Evolutionary conservation across 2,797 vertebrate species (phyloP).

Genomic region (Orestias chungarensis): DNA sequence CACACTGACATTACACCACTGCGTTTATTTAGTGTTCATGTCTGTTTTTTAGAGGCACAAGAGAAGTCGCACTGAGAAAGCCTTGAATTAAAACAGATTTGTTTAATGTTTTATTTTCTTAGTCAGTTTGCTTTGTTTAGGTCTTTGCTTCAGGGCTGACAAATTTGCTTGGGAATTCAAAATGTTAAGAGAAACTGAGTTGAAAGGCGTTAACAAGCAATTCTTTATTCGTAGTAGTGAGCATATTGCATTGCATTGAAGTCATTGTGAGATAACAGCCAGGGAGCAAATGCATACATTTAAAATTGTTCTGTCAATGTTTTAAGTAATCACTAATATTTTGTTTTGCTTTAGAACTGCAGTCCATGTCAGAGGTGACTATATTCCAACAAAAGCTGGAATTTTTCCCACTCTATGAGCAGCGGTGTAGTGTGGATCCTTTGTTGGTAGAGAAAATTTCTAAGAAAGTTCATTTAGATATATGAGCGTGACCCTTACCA

Average conservation of each 20-base stretch:
- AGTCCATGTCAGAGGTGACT: neutral
- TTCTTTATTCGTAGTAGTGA: neutral
- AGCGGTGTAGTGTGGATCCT: neutral
- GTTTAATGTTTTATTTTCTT: slow-evolving; percentile 10
- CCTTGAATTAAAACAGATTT: slow-evolving; percentile 17
- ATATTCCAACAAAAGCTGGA: neutral
- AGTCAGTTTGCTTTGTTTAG: slow-evolving; percentile 6
- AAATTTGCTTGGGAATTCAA: neutral
- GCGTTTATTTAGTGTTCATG: slow-evolving; percentile 34
- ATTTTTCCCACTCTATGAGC: neutral
- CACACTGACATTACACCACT: slow-evolving; percentile 22
- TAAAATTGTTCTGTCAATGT: neutral
- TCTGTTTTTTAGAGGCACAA: neutral
- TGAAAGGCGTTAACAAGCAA: neutral
- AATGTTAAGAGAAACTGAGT: neutral
- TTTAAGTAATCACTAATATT: neutral
- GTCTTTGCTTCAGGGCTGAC: neutral
- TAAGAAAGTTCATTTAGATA: no score
- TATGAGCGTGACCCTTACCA: no score
- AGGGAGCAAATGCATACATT: neutral
- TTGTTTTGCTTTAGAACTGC: neutral
- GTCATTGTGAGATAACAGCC: slow-evolving; percentile 3
- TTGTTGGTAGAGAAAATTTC: no score
- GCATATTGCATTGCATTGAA: slow-evolving; percentile 8
- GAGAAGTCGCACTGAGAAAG: neutral